Conservation (phyloP, 2,113 vertebrate species). For the Heterotilapia buettikoferi region DNA sequence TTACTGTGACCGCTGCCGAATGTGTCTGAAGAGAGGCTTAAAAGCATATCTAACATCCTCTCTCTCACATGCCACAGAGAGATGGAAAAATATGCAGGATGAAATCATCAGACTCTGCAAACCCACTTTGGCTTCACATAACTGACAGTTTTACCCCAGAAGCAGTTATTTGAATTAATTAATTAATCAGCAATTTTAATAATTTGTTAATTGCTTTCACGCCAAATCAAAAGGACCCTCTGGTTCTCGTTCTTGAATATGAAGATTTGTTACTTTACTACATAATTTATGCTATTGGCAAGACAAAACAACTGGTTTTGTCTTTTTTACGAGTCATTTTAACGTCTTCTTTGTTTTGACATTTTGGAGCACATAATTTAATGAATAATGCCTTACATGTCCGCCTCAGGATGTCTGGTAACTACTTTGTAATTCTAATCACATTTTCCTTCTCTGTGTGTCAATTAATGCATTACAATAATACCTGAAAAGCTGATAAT, state of each 20-base stretch:
- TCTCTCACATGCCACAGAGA: neutral
- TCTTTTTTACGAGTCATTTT: neutral
- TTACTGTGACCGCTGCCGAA: neutral
- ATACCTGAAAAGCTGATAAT: neutral
- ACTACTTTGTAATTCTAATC: neutral
- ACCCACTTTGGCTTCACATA: neutral
- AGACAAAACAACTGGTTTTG: neutral
- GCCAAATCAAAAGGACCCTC: neutral
- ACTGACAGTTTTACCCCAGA: neutral
- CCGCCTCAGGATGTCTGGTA: neutral
- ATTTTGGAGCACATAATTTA: neutral
- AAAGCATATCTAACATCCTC: neutral
- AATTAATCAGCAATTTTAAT: neutral
- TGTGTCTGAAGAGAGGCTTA: constrained; percentile 1
- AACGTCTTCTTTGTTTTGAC: neutral
- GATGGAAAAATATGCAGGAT: neutral
- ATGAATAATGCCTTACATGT: neutral
- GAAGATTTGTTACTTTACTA: neutral
- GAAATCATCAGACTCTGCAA: neutral
- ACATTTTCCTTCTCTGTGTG: neutral
- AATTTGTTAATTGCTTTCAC: neutral
- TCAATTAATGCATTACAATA: neutral
- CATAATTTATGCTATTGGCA: neutral
- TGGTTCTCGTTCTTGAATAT: neutral
- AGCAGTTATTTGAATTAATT: neutral